These are phyloP conservation scores for Ypsolopha scabrella DNA, from an alignment of 2,888 invertebrate species.

Conservation along the genomic window DNA sequence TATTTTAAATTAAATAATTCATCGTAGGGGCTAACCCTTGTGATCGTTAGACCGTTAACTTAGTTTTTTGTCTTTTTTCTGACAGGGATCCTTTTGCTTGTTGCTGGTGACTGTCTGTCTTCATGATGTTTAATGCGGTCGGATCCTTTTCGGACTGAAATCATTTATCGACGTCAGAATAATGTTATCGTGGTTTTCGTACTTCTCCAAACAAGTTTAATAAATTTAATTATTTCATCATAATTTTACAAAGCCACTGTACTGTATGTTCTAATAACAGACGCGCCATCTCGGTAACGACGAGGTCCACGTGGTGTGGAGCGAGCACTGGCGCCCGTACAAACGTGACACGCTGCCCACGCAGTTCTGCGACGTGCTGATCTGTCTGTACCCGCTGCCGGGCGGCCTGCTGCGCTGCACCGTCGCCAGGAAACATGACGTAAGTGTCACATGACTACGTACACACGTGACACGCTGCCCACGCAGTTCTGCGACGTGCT, in stretches of 20 bases:
- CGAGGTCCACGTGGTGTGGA: slow-evolving; percentile 99
- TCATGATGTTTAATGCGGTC: too few species aligned
- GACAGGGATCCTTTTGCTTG: too few species aligned
- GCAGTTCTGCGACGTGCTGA: slow-evolving; percentile 98
- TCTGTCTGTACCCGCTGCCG: slow-evolving; percentile 93
- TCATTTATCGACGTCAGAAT: too few species aligned
- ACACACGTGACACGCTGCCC: slow-evolving; percentile 92
- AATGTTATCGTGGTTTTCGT: too few species aligned
- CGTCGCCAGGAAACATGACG: slow-evolving; percentile 88
- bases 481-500: slow-evolving; percentile 99
- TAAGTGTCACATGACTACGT: slow-evolving; percentile 45
- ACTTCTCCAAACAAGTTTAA: too few species aligned
- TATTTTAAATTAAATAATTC: too few species aligned
- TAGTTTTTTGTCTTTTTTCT: too few species aligned
- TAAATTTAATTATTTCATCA: neutral
- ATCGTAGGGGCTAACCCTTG: too few species aligned
- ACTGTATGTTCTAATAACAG: slow-evolving; percentile 44
- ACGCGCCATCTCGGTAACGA: slow-evolving; percentile 97
- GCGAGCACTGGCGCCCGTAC: slow-evolving; percentile 96
- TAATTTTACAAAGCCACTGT: neutral
- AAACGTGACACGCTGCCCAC: slow-evolving; percentile 97
- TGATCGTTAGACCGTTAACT: too few species aligned
- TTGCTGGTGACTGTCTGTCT: too few species aligned
- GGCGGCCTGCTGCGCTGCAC: slow-evolving; percentile 90
- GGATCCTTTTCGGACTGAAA: too few species aligned